Base-by-base conservation (phyloP, 2,113 vertebrate species). In the Seriola aureovittata region DNA sequence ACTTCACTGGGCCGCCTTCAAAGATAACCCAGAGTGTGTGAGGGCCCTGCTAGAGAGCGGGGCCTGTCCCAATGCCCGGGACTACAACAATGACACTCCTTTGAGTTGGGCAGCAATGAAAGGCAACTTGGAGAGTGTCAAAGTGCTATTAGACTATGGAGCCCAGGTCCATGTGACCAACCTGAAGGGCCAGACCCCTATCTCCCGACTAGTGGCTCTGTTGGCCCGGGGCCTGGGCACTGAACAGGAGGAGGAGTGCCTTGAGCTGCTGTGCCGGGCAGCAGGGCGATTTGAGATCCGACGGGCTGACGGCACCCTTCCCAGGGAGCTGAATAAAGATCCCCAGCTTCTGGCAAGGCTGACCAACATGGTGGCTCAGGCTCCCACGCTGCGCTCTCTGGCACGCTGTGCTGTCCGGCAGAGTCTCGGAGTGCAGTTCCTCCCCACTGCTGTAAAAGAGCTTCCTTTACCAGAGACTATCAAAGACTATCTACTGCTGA, bases 31-130 rank as follows among this genome's bases (percentile, higher is more conserved):
- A 0, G 97, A 97, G 85, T 99, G 98, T 14, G 97, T 95, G 64
- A 94, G 97, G 63, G 93, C 96, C 1, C 94, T 99, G 68, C 95
- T 99, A 50, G 97, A 98, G 91, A 97, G 96, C 0, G 97, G 97
- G 0, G 98, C 98, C 23, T 85, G 89, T 64, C 97, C 96, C 52
- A 97, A 99, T 16, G 95, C 96, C 8, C 94, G 95, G 52, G 98
- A 99, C 93, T 98, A 99, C 93, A 98, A 99, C 91, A 89, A 95
- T 3, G 98, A 99, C 90, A 99, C 98, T 0, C 98, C 98, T 0
- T 95, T 99, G 70, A 99, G 97, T 93, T 99, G 98, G 98, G 98
- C 98, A 0, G 98, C 97, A 67, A 99, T 98, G 97, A 99, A 99
- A 65, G 98, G 98, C 21, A 99, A 99, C 88, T 95, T 99, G 63